phyloP scores from a whole-genome alignment of 2,113 vertebrate genomes.

The Tichodroma muraria region DNA sequence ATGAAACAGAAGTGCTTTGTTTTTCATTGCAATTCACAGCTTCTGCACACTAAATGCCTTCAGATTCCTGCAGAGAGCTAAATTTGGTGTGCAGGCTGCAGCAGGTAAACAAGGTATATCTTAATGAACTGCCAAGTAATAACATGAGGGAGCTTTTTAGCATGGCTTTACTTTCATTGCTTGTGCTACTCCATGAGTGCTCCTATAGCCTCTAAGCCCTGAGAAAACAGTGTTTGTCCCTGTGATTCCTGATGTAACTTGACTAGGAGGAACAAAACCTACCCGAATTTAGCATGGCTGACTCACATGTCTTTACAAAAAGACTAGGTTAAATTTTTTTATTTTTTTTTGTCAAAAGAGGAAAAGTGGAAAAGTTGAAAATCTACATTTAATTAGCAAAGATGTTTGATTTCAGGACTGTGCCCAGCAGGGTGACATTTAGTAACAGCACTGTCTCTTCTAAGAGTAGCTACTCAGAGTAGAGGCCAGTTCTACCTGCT shows the following conservation, averaged over 20 bases:
- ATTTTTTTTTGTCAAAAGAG: background rate
- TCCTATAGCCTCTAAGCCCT: background rate
- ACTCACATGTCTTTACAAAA: background rate
- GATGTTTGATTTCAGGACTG: background rate
- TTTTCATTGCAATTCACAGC: slow-evolving; percentile 34
- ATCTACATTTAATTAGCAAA: background rate
- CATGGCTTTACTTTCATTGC: background rate
- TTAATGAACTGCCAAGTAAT: slow-evolving; percentile 26
- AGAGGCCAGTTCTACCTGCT: background rate
- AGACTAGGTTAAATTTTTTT: background rate
- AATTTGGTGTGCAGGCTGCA: background rate
- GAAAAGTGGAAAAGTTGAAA: background rate
- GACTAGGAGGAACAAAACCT: background rate
- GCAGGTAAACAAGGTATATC: slow-evolving; percentile 27
- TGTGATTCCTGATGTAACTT: background rate
- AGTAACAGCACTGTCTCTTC: background rate
- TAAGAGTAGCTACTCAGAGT: background rate
- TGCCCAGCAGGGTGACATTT: background rate
- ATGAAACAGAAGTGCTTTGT: slow-evolving; percentile 43
- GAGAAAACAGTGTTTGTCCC: background rate
- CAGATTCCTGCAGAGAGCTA: slow-evolving; percentile 25
- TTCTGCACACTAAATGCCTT: slow-evolving; percentile 24
- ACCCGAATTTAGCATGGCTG: background rate
- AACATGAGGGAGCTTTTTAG: background rate
- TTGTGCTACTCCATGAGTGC: background rate